These are phyloP conservation scores for Masnerella sp. DNA, from an alignment of 2,888 invertebrate genomes.

Conservation along the genomic window DNA sequence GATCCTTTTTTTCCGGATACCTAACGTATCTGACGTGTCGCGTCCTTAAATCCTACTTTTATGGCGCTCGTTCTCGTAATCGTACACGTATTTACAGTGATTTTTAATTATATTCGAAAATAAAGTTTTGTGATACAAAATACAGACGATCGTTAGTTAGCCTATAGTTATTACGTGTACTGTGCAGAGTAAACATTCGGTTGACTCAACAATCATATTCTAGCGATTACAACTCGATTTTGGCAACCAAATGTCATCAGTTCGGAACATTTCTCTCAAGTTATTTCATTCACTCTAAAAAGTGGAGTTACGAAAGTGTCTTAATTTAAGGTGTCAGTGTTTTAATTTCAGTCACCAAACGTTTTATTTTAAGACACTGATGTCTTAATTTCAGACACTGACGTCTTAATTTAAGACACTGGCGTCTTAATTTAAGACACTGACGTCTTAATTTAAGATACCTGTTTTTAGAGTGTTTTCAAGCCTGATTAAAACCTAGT, in stretches of 20 bases:
- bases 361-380: too few species aligned
- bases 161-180: constrained; percentile 51
- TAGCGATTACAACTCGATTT: constrained; percentile 32
- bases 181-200: constrained; percentile 56
- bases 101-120: constrained; percentile 53
- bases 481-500: too few species aligned
- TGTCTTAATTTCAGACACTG: too few species aligned
- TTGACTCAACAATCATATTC: constrained; percentile 30
- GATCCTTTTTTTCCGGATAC: constrained; percentile 9
- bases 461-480: too few species aligned
- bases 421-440: too few species aligned
- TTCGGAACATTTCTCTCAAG: constrained; percentile 21
- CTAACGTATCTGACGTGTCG: constrained; percentile 28
- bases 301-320: too few species aligned
- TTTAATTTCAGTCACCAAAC: too few species aligned
- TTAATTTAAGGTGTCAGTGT: too few species aligned
- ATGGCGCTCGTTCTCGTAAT: constrained; percentile 18
- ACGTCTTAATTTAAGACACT: too few species aligned
- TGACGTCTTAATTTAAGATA: too few species aligned
- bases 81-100: constrained; percentile 50
- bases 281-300: too few species aligned
- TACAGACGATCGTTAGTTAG: constrained; percentile 40
- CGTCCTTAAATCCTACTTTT: constrained; percentile 42
- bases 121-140: constrained; percentile 57
- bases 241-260: constrained; percentile 36